Evolutionary conservation across 1,140 invertebrate species (phyloP).

Genomic region (Paraescarpia echinospica): DNA sequence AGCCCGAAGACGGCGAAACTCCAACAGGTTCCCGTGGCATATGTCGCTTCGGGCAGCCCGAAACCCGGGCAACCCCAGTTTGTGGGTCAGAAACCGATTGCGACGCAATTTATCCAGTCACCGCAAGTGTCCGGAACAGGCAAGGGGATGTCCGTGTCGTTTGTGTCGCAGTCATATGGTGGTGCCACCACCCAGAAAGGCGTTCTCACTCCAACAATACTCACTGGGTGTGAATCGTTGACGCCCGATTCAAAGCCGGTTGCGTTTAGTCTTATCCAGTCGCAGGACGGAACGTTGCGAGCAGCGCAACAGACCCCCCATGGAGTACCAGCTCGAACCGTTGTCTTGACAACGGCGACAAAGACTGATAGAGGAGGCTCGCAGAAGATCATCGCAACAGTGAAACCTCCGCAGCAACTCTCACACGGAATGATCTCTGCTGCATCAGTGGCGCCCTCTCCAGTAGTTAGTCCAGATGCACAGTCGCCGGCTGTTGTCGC

Average conservation of each 20-base stretch:
- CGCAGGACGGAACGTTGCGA: not conserved
- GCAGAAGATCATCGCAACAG: not conserved
- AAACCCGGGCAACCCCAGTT: not conserved
- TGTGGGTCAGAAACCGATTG: not conserved
- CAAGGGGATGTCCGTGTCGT: not conserved
- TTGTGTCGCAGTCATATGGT: not conserved
- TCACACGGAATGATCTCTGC: not conserved
- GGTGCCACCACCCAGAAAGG: not conserved
- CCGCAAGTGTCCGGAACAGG: not conserved
- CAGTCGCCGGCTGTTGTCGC: not conserved
- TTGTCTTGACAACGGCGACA: not conserved
- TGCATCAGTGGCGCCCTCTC: not conserved
- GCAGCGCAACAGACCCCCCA: not conserved
- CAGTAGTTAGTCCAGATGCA: not conserved
- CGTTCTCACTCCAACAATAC: not conserved
- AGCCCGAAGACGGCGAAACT: not conserved
- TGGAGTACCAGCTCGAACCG: not conserved
- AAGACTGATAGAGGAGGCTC: not conserved
- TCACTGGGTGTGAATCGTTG: not conserved
- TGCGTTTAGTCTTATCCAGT: not conserved
- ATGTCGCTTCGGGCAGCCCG: not conserved
- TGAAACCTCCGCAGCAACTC: not conserved
- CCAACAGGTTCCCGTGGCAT: not conserved
- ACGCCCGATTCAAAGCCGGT: not conserved
- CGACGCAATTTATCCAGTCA: not conserved